Evolutionary conservation across 2,797 vertebrate species (phyloP), one percentile per base, ranked within the genome.

Genomic region (Hydrolagus colliei): DNA sequence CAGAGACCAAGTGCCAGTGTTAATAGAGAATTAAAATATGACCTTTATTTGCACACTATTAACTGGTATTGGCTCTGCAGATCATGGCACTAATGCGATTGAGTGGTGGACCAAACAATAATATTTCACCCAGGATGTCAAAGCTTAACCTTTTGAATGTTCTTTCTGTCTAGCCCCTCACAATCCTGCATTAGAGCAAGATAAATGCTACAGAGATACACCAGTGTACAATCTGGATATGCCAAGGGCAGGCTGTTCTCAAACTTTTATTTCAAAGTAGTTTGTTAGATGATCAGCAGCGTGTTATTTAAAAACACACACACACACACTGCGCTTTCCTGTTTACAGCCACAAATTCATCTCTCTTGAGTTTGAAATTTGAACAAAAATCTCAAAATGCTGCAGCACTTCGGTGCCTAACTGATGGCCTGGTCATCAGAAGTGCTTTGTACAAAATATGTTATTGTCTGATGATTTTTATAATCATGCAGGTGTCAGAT

Each of bases 1-100:
- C 13, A 62, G 76, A 27, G 5, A 32, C 27, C 20, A 13, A n/a
- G 10, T 78, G 11, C 27, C 20, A 62, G 7, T 78, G 27, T 12
- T 63, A n/a, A 78, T 78, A n/a, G 63, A 11, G 59, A 78, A 62
- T 78, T 78, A 78, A 4, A 22, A 78, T n/a, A 62, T 78, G 20
- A 22, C 11, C n/a, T 76, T 7, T 16, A 18, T 76, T 52, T 76
- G 27, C 16, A 22, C 76, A 22, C 35, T 61, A 78, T n/a, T 78
- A 22, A 78, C n/a, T 63, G 13, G 20, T 1, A 12, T 63, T 63
- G 7, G n/a, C 76, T 61, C n/a, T 59, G 2, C 14, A 11, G 41
- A 59, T 78, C 59, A 22, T 61, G 59, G 7, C 22, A 61, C 18
- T 78, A 62, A 22, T 62, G 76, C 61, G 61, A 78, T 59, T 20